These are phyloP conservation scores for Drosophila rellima DNA, from an alignment of 2,888 invertebrate genomes.

Conservation along the genomic window DNA sequence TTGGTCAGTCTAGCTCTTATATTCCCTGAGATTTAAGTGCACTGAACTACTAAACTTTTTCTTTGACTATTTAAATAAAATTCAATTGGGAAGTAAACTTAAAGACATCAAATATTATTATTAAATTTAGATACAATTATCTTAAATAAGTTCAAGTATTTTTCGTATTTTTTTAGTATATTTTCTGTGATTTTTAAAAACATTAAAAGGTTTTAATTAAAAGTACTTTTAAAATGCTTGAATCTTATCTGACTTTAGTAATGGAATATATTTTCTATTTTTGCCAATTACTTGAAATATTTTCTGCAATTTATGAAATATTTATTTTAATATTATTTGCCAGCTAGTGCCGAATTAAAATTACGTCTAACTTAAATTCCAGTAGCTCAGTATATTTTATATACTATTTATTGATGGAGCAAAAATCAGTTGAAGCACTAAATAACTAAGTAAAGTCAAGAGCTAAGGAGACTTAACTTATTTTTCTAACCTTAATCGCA, in stretches of 20 bases:
- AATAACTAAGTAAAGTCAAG: conserved; percentile 22
- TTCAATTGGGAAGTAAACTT: too few species aligned
- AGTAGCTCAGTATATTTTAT: neutral
- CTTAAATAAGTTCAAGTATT: too few species aligned
- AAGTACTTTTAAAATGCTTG: too few species aligned
- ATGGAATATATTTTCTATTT: neutral
- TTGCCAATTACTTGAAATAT: neutral
- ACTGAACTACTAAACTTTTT: too few species aligned
- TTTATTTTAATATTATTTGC: too few species aligned
- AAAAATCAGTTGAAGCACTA: neutral
- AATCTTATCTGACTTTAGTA: too few species aligned
- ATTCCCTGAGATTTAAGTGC: too few species aligned
- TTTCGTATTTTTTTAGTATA: neutral
- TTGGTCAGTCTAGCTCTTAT: too few species aligned
- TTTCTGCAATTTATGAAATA: neutral
- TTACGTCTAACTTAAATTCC: too few species aligned
- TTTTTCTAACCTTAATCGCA: conserved; percentile 44
- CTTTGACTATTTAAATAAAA: too few species aligned
- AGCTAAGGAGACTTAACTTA: conserved; percentile 22
- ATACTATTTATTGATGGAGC: neutral
- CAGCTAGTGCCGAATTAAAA: too few species aligned
- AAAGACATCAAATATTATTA: too few species aligned
- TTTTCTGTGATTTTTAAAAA: neutral
- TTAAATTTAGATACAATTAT: neutral
- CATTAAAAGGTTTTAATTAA: neutral